phyloP scores from a whole-genome alignment of 2,888 invertebrate species.

The Synergus itoensis region DNA sequence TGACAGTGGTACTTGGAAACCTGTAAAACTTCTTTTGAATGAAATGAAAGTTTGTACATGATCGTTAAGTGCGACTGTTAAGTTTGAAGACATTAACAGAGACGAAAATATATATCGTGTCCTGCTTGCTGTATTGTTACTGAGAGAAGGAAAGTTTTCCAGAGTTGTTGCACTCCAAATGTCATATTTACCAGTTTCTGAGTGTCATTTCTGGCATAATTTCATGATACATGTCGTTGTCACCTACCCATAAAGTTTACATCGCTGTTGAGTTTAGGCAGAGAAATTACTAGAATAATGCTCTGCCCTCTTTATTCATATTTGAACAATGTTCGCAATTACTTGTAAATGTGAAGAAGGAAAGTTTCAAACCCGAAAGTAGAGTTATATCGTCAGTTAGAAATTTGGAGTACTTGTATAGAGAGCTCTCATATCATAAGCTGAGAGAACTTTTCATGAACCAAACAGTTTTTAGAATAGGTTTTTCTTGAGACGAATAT shows the following conservation, averaged over 20 bases:
- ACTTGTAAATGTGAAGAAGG: neutral
- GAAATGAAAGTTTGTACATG: conserved; percentile 33
- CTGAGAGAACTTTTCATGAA: neutral
- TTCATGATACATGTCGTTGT: conserved; percentile 11
- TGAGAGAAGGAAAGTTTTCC: conserved; percentile 12
- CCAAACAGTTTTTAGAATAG: neutral
- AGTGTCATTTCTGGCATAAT: conserved; percentile 13
- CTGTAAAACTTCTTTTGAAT: conserved; percentile 29
- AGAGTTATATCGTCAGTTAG: neutral
- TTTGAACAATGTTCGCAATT: neutral
- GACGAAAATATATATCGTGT: conserved; percentile 39
- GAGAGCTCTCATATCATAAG: too few relatives aligned
- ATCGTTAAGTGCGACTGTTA: conserved; percentile 31
- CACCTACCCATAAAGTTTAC: conserved; percentile 16
- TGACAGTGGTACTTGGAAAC: neutral
- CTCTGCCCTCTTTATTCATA: neutral
- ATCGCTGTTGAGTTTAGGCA: conserved; percentile 11
- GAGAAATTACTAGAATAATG: conserved; percentile 2
- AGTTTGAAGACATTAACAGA: conserved; percentile 10
- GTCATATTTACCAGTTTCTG: conserved; percentile 13
- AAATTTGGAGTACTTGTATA: too few relatives aligned
- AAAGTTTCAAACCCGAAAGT: neutral
- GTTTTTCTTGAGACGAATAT: neutral
- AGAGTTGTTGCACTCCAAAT: conserved; percentile 13
- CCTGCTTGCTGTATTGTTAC: conserved; percentile 36